Conservation (phyloP, 2,113 vertebrate species). For the Mustela nigripes region DNA sequence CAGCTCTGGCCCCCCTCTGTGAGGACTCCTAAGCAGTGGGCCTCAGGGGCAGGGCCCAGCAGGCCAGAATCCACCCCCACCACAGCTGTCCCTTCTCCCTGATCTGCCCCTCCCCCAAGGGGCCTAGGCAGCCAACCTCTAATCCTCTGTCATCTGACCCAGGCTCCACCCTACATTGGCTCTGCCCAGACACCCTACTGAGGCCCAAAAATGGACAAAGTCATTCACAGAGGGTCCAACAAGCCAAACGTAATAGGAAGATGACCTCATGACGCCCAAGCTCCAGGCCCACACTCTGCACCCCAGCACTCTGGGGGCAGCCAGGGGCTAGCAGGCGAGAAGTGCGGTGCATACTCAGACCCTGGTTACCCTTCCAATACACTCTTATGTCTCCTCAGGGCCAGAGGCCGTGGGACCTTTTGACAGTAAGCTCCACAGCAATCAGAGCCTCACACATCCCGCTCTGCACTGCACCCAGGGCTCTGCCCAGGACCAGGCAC, state of each 20-base stretch:
- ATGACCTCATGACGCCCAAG: slow-evolving; percentile 61
- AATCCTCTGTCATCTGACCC: slow-evolving; percentile 82
- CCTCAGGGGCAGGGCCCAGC: not conserved
- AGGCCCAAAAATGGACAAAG: slow-evolving; percentile 81
- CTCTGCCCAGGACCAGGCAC: not conserved
- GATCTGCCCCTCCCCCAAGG: slow-evolving; percentile 20
- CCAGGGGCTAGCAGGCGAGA: not conserved
- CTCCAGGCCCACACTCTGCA: not conserved
- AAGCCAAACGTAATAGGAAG: slow-evolving; percentile 66
- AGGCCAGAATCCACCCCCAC: slow-evolving; percentile 1
- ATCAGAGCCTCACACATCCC: not conserved
- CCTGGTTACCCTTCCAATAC: not conserved
- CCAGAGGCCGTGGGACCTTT: not conserved
- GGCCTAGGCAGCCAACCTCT: slow-evolving; percentile 56
- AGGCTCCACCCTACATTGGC: slow-evolving; percentile 66
- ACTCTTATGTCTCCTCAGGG: not conserved
- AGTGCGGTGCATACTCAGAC: not conserved
- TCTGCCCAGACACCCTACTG: slow-evolving; percentile 58
- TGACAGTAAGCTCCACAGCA: not conserved
- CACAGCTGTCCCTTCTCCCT: slow-evolving; percentile 74
- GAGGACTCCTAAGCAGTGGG: not conserved
- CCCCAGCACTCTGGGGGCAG: not conserved
- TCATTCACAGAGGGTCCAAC: slow-evolving; percentile 77
- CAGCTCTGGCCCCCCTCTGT: not conserved
- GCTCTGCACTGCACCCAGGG: not conserved